These are phyloP conservation scores for Pterocles burchelli DNA, from an alignment of 2,113 vertebrate genomes.

Conservation along the genomic window DNA sequence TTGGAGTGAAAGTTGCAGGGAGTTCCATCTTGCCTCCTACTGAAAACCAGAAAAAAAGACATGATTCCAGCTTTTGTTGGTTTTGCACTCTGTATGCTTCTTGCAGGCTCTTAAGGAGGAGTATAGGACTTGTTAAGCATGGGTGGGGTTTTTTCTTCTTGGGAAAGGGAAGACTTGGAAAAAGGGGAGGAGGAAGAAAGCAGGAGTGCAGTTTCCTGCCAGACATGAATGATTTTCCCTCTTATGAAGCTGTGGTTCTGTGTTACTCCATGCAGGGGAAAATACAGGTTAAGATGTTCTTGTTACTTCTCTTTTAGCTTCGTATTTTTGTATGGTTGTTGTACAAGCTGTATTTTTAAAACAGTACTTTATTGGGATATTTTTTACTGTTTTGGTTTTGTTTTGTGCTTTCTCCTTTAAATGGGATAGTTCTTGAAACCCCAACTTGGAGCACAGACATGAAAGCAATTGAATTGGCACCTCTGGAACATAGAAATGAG, in stretches of 20 bases:
- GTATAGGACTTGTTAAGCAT: background rate
- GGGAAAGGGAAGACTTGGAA: background rate
- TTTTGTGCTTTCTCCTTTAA: background rate
- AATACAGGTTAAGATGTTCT: background rate
- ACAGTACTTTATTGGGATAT: background rate
- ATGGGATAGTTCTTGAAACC: background rate
- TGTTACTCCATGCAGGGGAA: background rate
- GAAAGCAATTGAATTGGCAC: constrained; percentile 5
- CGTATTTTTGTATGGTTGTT: background rate
- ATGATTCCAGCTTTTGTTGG: background rate
- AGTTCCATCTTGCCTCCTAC: background rate
- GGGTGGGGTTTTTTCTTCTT: background rate
- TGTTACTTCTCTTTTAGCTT: background rate
- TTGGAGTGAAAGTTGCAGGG: background rate
- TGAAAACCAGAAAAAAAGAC: background rate
- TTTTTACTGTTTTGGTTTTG: background rate
- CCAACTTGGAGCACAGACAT: background rate
- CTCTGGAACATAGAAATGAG: background rate
- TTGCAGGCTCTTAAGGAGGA: background rate
- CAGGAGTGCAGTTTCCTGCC: background rate
- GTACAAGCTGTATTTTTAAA: background rate
- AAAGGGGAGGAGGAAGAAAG: background rate
- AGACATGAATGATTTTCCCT: background rate
- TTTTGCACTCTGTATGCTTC: background rate
- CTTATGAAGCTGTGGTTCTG: background rate